A percentile compares a stretch with the other conserved stretches of the same genome.
Evolutionary conservation across 2,888 invertebrate species (phyloP).

Genomic region (Amphimallon solstitiale): DNA sequence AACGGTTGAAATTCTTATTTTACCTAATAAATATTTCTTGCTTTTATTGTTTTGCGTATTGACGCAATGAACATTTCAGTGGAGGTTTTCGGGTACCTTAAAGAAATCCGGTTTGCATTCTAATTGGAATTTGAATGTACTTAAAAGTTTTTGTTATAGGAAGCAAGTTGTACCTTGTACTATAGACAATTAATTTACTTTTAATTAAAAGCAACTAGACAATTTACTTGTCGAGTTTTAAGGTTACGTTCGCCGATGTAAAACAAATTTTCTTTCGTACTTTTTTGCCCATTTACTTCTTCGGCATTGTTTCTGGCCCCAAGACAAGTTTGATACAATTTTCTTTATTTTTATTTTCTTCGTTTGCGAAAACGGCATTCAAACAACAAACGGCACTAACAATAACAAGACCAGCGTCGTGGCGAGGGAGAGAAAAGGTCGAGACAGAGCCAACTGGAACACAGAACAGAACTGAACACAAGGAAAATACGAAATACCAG

Average conservation of each 20-base stretch:
- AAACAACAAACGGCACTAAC: slow-evolving; percentile 4
- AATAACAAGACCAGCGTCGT: neutral
- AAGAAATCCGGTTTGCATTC: no score
- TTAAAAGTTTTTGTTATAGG: no score
- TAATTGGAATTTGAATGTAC: no score
- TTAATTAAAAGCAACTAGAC: neutral
- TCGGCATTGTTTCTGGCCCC: neutral
- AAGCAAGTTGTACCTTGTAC: no score
- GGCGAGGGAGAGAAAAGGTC: neutral
- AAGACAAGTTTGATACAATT: neutral
- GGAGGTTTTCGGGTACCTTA: no score
- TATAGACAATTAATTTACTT: neutral
- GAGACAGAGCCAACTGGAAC: neutral
- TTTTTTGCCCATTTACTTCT: neutral
- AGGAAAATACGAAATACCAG: no score
- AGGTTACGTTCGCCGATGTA: neutral
- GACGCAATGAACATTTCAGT: no score
- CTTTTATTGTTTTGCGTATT: no score
- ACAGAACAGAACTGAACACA: no score
- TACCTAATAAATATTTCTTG: no score
- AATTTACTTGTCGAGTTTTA: neutral
- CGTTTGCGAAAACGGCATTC: slow-evolving; percentile 1
- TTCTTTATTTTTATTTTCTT: slow-evolving; percentile 2
- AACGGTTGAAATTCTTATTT: no score
- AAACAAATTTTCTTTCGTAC: neutral